Base-by-base conservation (phyloP, 2,888 invertebrate species). In the Corbicula japonica region DNA sequence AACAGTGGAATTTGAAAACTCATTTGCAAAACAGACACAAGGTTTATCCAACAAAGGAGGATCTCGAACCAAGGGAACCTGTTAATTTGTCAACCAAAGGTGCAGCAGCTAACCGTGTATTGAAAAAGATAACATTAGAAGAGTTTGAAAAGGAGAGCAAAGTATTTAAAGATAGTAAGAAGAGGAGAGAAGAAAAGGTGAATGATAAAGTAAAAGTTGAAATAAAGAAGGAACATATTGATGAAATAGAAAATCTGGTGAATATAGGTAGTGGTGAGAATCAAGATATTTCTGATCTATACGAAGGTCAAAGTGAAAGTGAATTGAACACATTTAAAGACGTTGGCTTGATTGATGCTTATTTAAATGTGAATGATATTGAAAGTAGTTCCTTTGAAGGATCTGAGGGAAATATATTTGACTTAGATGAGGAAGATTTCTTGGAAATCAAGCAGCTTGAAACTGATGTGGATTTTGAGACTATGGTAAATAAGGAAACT, bases 1-100 rank as follows among this genome's bases (percentile, higher is more conserved):
- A 80, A 58, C 80, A 80, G 80, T 80, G 80, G 80, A 80, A 80
- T 54, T 56, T 80, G 28, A 80, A 80, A 63, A 80, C 80, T 50
- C 80, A 80, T 68, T 71, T 80, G 32, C 75, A 80, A 62, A 80
- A 80, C 32, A 66, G 80, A 32, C 80, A 80, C 52, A 80, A 80
- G 63, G 68, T 80, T 12, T 70, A 80, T 28, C 70, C 71, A n/a
- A 66, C 75, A 5, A 80, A 80, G 30, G 62, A 71, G 15, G 80
- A 80, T 60, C 61, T 80, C 10, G 70, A 72, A 52, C 80, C 80
- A 34, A 61, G 44, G 35, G 61, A 48, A 54, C 76, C 80, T 18
- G 71, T 75, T 35, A 71, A 75, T 26, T 80, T 71, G 58, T 71
- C 75, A 30, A 71, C 62, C 30, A 72, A 72, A 62, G 63, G 71